These are phyloP conservation scores for Sinohyriopsis cumingii DNA, from an alignment of 2,888 invertebrate genomes.

Conservation along the genomic window DNA sequence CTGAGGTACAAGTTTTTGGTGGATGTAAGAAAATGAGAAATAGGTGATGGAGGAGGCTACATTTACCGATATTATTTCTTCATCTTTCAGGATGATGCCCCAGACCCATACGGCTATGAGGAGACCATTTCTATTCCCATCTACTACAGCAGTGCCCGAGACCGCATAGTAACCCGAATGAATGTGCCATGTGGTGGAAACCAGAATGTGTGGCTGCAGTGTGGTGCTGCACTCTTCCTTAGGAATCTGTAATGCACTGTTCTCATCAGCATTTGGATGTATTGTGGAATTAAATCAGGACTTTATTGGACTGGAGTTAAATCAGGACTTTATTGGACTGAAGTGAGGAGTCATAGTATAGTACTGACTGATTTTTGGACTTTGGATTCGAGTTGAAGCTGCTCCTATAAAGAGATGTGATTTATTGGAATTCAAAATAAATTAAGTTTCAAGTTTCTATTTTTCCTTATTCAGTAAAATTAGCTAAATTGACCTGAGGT, in stretches of 20 bases:
- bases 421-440: too few relatives aligned
- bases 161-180: constrained; percentile 74
- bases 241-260: constrained; percentile 39
- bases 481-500: too few relatives aligned
- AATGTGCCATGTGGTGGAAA: constrained; percentile 74
- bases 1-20: too few relatives aligned
- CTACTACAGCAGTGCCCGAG: constrained; percentile 75
- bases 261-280: background rate
- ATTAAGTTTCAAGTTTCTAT: too few relatives aligned
- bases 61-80: too few relatives aligned
- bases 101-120: constrained; percentile 68
- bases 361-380: too few relatives aligned
- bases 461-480: too few relatives aligned
- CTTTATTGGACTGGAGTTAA: background rate
- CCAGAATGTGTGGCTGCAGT: constrained; percentile 77
- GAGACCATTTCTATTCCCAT: constrained; percentile 75
- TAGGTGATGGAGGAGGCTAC: too few relatives aligned
- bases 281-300: background rate
- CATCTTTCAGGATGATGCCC: constrained; percentile 64
- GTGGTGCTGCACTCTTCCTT: constrained; percentile 79
- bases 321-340: background rate
- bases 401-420: too few relatives aligned
- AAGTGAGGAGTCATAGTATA: background rate
- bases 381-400: too few relatives aligned
- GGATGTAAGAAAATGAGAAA: too few relatives aligned